Percentiles rank a stretch among this genome's conserved stretches.
These are phyloP conservation scores for Pterocles orientalis DNA, from an alignment of 2,113 vertebrate genomes.

Conservation along the genomic window DNA sequence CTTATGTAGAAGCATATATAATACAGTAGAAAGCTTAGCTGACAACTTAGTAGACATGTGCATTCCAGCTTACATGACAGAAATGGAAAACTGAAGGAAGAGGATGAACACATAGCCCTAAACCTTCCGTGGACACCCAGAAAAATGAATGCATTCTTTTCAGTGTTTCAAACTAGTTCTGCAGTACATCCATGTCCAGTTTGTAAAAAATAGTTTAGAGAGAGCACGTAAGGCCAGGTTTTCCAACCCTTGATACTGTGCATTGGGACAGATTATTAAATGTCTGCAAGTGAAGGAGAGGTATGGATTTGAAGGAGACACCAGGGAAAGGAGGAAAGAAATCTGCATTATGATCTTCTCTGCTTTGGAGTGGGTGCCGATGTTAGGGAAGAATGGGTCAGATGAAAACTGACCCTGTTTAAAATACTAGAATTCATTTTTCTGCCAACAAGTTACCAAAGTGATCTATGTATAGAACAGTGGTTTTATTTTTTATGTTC, in stretches of 20 bases:
- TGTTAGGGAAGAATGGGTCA: not conserved
- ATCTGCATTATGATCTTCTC: not conserved
- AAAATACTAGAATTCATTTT: not conserved
- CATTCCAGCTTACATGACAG: not conserved
- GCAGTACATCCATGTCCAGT: no score
- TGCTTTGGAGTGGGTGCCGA: not conserved
- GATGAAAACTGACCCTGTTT: not conserved
- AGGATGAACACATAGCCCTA: not conserved
- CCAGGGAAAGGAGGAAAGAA: not conserved
- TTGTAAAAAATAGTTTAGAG: not conserved
- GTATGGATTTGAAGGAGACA: not conserved
- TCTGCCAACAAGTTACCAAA: not conserved
- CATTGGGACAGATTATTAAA: not conserved
- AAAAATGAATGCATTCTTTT: not conserved
- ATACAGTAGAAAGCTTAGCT: not conserved
- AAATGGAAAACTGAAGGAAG: not conserved
- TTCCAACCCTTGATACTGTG: not conserved
- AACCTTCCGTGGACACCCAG: not conserved
- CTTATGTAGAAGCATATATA: not conserved
- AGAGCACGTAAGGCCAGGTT: not conserved
- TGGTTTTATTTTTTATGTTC: not conserved
- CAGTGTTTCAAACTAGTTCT: not conserved
- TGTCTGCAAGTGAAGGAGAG: not conserved
- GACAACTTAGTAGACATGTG: not conserved
- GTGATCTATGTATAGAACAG: not conserved